Base-by-base conservation (phyloP, 2,113 vertebrate species). In the Rhabdornis inornatus region DNA sequence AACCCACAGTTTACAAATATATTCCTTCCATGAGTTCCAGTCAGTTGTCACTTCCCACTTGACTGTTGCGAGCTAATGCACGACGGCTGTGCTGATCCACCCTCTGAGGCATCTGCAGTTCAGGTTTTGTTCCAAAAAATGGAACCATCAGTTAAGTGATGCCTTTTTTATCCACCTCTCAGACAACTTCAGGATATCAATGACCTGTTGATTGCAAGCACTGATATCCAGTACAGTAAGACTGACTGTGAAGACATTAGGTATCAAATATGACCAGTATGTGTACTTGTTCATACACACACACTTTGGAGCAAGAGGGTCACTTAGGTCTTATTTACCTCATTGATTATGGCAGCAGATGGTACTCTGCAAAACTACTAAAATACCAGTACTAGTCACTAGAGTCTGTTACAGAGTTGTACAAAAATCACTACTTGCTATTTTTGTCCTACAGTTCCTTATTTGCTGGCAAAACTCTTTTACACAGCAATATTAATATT, bases 41-140 rank as follows among this genome's bases (percentile, higher is more conserved):
- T 74, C 31, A 95, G 60, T 59, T 92, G 59, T 74, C 91, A 94
- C 93, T 92, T 96, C 95, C 84, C 89, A 94, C 77, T 77, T 95
- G 10, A 59, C 39, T 60, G 57, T 74, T 61, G 57, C 5, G 20
- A 85, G 35, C 28, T 79, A 89, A 87, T 45, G 33, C 72, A 63
- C 0, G 3, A 61, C 0, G 1, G 37, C 17, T 83, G 6, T 21
- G 55, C 23, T 80, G 70, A 82, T 89, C 57, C 70, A 94, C 69
- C 57, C 63, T 80, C 85, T 61, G 55, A 94, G 39, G 45, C 23
- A 68, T 66, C 40, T 69, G 30, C 23, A 65, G 61, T 35, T 87
- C 31, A 76, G 45, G 25, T 28, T 68, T 55, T 72, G 24, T 49
- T 56, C 2, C 60, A 87, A 83, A 78, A 80, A 60, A 37, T 21